Conservation (phyloP, 1,140 invertebrate species). For the Aradophagus sp. region DNA sequence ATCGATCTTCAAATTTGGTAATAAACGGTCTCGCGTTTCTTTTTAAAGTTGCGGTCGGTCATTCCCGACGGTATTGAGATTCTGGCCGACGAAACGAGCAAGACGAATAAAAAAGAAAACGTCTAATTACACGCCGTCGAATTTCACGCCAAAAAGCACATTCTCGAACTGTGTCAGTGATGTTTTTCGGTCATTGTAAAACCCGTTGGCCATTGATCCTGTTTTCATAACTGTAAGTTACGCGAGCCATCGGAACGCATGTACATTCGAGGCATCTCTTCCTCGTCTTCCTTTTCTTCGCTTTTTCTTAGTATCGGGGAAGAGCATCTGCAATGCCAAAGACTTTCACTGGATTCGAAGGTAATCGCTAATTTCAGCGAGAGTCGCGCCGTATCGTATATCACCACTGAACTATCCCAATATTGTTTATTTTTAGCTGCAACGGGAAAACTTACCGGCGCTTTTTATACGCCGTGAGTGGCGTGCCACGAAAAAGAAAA, state of each 20-base stretch:
- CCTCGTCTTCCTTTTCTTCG: slow-evolving; percentile 21
- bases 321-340: slow-evolving; percentile 34
- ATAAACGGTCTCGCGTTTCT: no score
- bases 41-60: no score
- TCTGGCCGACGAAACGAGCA: no score
- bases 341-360: slow-evolving; percentile 54
- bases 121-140: slow-evolving; percentile 3
- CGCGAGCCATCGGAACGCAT: slow-evolving; percentile 11
- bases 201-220: slow-evolving; percentile 25
- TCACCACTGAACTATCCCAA: slow-evolving; percentile 34
- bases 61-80: no score
- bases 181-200: slow-evolving; percentile 43
- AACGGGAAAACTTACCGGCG: slow-evolving; percentile 21
- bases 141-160: slow-evolving; percentile 23
- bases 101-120: slow-evolving; percentile 23
- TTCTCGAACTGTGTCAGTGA: slow-evolving; percentile 39
- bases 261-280: slow-evolving; percentile 22
- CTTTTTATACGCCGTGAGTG: slow-evolving; percentile 33
- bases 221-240: slow-evolving; percentile 47
- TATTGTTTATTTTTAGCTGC: slow-evolving; percentile 28
- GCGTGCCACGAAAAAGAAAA: slow-evolving; percentile 28
- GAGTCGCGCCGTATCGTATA: slow-evolving; percentile 44
- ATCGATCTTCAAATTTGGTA: no score
- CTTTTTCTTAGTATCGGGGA: slow-evolving; percentile 39
- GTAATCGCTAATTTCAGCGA: slow-evolving; percentile 32